Evolutionary conservation across 2,113 vertebrate genomes (phyloP).

Genomic region (Rhinoptilus africanus): DNA sequence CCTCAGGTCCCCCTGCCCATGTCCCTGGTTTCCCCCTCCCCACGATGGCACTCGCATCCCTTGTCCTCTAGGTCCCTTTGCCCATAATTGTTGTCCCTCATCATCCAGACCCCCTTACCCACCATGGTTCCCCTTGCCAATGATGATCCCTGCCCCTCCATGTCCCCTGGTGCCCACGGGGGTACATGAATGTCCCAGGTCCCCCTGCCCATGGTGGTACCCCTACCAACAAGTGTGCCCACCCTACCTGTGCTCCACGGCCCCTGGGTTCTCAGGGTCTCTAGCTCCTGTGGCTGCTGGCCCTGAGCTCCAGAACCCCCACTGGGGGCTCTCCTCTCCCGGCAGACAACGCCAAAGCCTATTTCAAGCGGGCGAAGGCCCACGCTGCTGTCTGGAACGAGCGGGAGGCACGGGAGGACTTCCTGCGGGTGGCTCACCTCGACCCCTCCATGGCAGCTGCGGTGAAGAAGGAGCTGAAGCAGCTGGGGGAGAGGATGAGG

Average conservation of each 20-base stretch:
- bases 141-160: no score
- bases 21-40: not conserved
- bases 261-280: not conserved
- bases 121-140: not conserved
- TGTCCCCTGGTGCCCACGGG: not conserved
- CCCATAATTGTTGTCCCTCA: not conserved
- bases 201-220: not conserved
- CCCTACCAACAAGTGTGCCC: not conserved
- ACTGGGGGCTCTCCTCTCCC: fast-evolving
- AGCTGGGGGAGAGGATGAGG: constrained; percentile 80
- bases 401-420: constrained; percentile 76
- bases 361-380: constrained; percentile 86
- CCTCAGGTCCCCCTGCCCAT: not conserved
- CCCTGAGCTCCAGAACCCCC: not conserved
- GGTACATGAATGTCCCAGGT: no score
- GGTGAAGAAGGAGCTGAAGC: constrained; percentile 74
- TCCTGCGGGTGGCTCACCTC: constrained; percentile 75
- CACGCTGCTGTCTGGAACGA: constrained; percentile 85
- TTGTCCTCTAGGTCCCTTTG: not conserved
- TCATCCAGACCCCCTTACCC: not conserved
- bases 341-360: constrained; percentile 83
- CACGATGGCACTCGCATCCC: not conserved
- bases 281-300: not conserved
- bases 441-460: constrained; percentile 73
- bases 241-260: fast-evolving